Base-by-base conservation (phyloP, 2,113 vertebrate species). In the Colinus virginianus region DNA sequence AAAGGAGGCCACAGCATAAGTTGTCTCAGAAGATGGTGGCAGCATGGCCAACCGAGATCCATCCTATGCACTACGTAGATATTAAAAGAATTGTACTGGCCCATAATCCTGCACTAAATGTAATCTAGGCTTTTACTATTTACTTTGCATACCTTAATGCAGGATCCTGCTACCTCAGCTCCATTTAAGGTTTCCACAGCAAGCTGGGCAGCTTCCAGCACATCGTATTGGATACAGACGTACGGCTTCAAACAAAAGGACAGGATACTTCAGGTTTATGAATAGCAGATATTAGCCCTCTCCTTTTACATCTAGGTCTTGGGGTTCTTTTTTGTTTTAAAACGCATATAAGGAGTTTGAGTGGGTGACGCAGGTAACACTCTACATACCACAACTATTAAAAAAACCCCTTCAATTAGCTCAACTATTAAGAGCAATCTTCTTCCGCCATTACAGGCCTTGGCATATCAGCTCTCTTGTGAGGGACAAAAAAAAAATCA, bases 181-280 rank as follows among this genome's bases (percentile, higher is more conserved):
- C 97, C 98, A 72, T 98, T 87, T 36, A 99, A 92, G 32, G 90
- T 95, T 45, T 98, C 97, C 56, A 98, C 63, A 53, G 99, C 98
- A 58, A 99, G 97, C 70, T 96, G 76, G 30, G 98, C 98, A 90
- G 98, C 98, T 95, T 99, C 99, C 63, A 98, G 96, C 48, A 98
- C 95, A 93, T 98, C 82, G 2, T 98, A 99, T 4, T 98, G 97
- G 8, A 99, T 93, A 78, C 98, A 96, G 32, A 98, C 97, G 51
- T 99, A 97, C 2, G 98, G 96, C 99, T 99, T 90, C 32, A 91
- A 80, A 96, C 16, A 90, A 74, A 46, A 70, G 17, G 21, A 0
- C 9, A 45, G 63, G 19, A 49, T n/a, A 32, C 59, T 74, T 94
- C 67, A 95, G 74, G 19, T 21, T 93, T 71, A 80, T 12, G 43